Base-by-base conservation (phyloP, 1,140 invertebrate genomes). In the Drosophila watanabei region DNA sequence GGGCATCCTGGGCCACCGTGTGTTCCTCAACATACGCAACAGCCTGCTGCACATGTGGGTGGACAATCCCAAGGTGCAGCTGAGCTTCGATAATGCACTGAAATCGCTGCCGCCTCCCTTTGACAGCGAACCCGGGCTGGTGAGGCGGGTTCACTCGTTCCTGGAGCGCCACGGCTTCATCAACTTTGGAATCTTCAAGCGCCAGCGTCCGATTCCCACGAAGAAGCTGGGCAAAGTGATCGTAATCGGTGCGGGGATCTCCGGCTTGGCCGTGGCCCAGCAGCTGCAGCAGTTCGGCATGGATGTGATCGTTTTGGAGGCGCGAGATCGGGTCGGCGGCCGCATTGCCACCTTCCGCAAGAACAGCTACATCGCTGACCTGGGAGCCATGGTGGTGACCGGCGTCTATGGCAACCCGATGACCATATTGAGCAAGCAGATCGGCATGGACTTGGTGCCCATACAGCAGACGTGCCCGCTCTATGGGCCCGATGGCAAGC, bases 101-200 rank as follows among this genome's bases (percentile, higher is more conserved):
- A 95, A 96, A 24, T 96, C 96, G 84, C 96, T 99, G 88, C 98
- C 99, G 93, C 94, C 97, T 16, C 98, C 98, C 1, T 99, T 98
- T 86, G 98, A 99, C 93, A 98, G 97, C 9, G 98, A 99, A 94
- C 95, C 95, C 30, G 95, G 95, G 11, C 93, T 99, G 2, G 95
- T 99, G 5, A 95, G 96, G 85, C 95, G 98, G 80, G 95, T 98
- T 57, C 98, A 98, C 94, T 96, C 97, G 2, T 99, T 98, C 93
- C 94, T 99, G 10, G 98, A 99, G 90, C 95, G 99, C 66, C 98
- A 99, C 94, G 98, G 99, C 9, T 99, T 98, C 84, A 99, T 99
- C 54, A 99, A 99, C 94, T 99, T 98, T 95, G 99, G 99, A 1
- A 96, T 99, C 28, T 99, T 98, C 93, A 98, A 99, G 93, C 94